Base-by-base conservation (phyloP, 2,113 vertebrate genomes). In the Garra rufa region DNA sequence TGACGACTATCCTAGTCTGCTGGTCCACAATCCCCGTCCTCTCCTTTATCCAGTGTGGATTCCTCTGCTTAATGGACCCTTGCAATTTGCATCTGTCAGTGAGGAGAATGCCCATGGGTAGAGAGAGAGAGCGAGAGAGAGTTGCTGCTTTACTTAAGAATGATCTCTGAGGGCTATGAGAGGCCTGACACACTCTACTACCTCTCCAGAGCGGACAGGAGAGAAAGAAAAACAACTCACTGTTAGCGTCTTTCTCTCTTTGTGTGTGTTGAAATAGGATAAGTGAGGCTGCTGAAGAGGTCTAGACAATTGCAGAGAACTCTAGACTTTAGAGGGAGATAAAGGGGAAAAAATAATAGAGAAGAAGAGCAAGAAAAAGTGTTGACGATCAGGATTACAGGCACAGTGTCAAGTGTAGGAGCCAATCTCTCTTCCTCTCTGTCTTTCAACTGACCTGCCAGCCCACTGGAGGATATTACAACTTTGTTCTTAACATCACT, bases 71-170 rank as follows among this genome's bases (percentile, higher is more conserved):
- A 89, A 88, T 89, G 80, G 85, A 84, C 75, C 81, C 76, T 88
- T 81, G 83, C 87, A 88, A 83, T 89, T 85, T 88, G 82, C 87
- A 88, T 89, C 85, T 88, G 85, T 83, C 88, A 78, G 71, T 81
- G 46, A 81, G 46, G 76, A 87, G 63, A 55, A 84, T 74, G 71
- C 74, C 85, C 81, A 86, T 88, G 83, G 82, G 83, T 84, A 17
- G 71, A 52, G 46, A 67, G 26, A 55, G 79, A 30, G 69, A 63
- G 52, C 11, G 30, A 65, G 61, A 28, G 61, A 76, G 84, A 74
- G 73, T 82, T 82, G 79, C 82, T 84, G 86, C 85, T 82, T 89
- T 86, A 86, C 80, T 86, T 89, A 81, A 88, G 85, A 76, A 70
- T 63, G 82, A 88, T 87, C 82, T 88, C 83, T 86, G 70, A 88